Base-by-base conservation (phyloP, 2,888 invertebrate genomes). In the Leptogaster cylindrica region DNA sequence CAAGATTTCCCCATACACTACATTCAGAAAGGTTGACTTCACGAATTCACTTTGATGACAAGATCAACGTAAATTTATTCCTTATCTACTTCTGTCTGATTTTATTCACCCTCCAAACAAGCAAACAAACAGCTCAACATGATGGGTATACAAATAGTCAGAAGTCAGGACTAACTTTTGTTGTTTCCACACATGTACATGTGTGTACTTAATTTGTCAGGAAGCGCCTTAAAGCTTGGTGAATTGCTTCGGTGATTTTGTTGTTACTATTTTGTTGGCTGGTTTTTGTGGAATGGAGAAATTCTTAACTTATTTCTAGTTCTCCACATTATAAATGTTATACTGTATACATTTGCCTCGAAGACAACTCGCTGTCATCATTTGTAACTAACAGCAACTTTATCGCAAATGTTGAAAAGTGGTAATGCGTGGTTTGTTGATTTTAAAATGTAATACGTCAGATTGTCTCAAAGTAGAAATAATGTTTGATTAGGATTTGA, bases 171-270 rank as follows among this genome's bases (percentile, higher is more conserved):
- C 33, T 18, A 52, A 52, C 52, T 52, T 52, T 31, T 31, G 52
- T 33, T 52, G 31, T 52, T 52, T 12, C 31, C 31, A 28, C 20
- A 52, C 52, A 16, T 52, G 52, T 52, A 52, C 52, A 52, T 52
- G 33, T 52, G 52, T 52, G 33, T 31, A 52, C 52, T 52, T 52
- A 31, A 52, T 52, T 52, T 52, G 52, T 52, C 52, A 52, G 33
- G 52, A 33, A 28, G 28, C 52, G 52, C 33, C 52, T 52, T 52
- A 52, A 52, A 33, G 52, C 52, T 52, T 33, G 18, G 14, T 14
- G 52, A 52, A 31, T 52, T 52, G 52, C 33, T 52, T 33, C 52
- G 33, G 31, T 52, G 52, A 33, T 52, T 52, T 52, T n/a, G n/a
- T n/a, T n/a, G n/a, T n/a, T n/a, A n/a, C n/a, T n/a, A n/a, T n/a